Base-by-base conservation (phyloP, 1,140 invertebrate species). In the Euwallacea similis region DNA sequence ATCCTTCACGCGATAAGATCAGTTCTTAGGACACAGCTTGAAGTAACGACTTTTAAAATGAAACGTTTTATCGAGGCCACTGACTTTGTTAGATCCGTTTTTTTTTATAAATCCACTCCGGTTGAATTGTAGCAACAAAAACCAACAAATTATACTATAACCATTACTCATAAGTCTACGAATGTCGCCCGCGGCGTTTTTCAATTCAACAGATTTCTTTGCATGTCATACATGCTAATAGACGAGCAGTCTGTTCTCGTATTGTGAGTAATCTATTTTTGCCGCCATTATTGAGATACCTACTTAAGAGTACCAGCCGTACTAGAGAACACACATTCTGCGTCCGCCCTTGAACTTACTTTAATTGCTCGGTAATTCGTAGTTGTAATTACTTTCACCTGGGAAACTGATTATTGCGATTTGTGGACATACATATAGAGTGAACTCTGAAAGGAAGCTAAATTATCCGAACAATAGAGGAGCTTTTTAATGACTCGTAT, bases 11-110 rank as follows among this genome's bases (percentile, higher is more conserved):
- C 46, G 46, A 50, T 50, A 50, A 13, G 46, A 50, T 50, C 46
- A 11, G 2, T 50, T 50, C 9, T 50, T 50, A 50, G 9, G 46
- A 13, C 2, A 50, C 46, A 50, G 46, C 13, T 13, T 11, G 46
- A 50, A 50, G 13, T 50, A 50, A 50, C 11, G 44, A 46, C 6
- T 50, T 50, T 50, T 50, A 11, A 50, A 50, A 50, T 50, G 46
- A 11, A 50, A 50, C 46, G 13, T 50, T 50, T 11, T 50, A 50
- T 50, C 46, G 46, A 50, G 46, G 46, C 46, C 46, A 50, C 46
- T 50, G 46, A 50, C 46, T 50, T 13, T 33, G 46, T 10, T 50
- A 50, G 46, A 50, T 50, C 46, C 3, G 46, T 50, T 11, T 50
- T 50, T 46, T 50, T 50, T 50, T 50, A 11, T 50, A 50, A 50